These are phyloP conservation scores for Catostylus mosaicus DNA, from an alignment of 30 jellyfish, hydroid and myxozoan species.

Conservation along the genomic window DNA sequence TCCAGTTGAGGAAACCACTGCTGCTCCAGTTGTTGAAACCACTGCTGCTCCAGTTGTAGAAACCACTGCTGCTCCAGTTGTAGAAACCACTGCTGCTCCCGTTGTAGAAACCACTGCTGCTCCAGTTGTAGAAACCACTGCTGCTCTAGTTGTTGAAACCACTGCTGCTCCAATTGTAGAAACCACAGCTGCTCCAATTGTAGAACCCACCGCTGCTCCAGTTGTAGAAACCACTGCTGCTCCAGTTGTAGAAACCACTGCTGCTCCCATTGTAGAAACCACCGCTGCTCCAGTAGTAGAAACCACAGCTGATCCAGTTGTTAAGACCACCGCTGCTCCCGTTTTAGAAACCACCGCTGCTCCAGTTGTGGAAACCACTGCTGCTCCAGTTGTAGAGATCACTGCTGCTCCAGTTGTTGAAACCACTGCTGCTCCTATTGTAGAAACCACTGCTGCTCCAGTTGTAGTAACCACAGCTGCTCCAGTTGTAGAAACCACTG, in stretches of 20 bases:
- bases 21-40: constrained; percentile 25
- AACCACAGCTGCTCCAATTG: constrained; percentile 42
- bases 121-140: constrained; percentile 34
- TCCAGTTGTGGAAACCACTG: not conserved
- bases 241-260: constrained; percentile 39
- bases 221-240: constrained; percentile 25
- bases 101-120: constrained; percentile 35
- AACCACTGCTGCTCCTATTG: constrained; percentile 18
- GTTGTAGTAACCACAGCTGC: constrained; percentile 27
- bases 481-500: not conserved
- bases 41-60: constrained; percentile 3
- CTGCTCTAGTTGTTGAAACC: constrained; percentile 18
- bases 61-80: constrained; percentile 4
- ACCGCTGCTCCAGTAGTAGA: constrained; percentile 50
- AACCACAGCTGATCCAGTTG: constrained; percentile 49
- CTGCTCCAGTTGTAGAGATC: constrained; percentile 33
- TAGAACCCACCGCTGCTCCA: constrained; percentile 47
- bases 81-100: not conserved
- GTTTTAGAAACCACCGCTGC: not conserved
- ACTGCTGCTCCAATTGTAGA: constrained; percentile 23
- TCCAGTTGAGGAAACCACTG: constrained; percentile 18
- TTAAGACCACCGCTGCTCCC: constrained; percentile 56
- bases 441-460: constrained; percentile 51
- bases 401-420: constrained; percentile 42
- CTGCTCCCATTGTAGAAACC: constrained; percentile 30